A percentile compares a stretch with the other conserved stretches of the same genome.
Evolutionary conservation across 2,797 vertebrate genomes (phyloP).

Genomic region (Mergus octosetaceus): DNA sequence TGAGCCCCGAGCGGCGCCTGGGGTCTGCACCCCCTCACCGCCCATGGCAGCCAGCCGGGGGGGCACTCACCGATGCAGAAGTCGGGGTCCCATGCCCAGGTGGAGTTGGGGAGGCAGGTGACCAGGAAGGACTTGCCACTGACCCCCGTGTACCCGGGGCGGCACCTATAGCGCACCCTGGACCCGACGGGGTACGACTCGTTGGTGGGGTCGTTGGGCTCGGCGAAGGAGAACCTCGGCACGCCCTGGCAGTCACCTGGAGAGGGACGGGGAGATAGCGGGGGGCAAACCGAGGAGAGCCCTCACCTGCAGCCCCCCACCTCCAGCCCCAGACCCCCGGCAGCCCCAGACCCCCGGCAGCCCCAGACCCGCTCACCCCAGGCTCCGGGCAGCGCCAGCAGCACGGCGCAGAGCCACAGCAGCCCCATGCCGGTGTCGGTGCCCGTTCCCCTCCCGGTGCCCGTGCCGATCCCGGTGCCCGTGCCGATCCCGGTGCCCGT

Average conservation of each 20-base stretch:
- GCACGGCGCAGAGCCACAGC: not conserved
- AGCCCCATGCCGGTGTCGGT: not conserved
- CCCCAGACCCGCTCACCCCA: not conserved
- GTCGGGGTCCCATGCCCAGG: not conserved
- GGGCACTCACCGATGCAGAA: slow-evolving; percentile 22
- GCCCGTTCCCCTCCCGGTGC: no score
- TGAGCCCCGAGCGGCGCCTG: fast-evolving
- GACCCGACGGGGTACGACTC: not conserved
- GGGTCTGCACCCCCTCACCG: not conserved
- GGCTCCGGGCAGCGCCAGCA: not conserved
- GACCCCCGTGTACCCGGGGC: not conserved
- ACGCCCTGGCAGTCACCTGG: not conserved
- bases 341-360: not conserved
- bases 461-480: no score
- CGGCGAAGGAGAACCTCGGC: not conserved
- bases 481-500: no score
- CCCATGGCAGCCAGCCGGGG: no score
- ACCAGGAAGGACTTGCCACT: fast-evolving
- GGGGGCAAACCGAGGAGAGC: no score
- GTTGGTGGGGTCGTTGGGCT: fast-evolving
- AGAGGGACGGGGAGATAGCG: not conserved
- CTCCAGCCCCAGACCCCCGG: not conserved
- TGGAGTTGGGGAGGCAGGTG: not conserved
- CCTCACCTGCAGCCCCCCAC: no score
- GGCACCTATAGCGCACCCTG: not conserved